A percentile compares a stretch with the other conserved stretches of the same genome.
Evolutionary conservation across 2,888 invertebrate genomes (phyloP).

Genomic region (Sepiola atlantica): DNA sequence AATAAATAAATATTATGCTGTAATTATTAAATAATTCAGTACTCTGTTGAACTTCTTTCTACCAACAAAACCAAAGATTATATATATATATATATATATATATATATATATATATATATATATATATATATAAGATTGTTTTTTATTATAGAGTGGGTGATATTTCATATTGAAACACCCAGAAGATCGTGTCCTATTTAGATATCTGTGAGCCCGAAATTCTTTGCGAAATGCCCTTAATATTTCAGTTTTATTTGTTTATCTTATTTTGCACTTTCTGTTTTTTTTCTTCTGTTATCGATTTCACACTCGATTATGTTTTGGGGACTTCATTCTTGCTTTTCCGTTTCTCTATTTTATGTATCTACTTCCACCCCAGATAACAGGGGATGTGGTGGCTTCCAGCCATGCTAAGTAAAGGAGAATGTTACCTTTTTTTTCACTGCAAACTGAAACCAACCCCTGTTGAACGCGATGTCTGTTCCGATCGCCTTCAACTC

Average conservation of each 20-base stretch:
- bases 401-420: neutral
- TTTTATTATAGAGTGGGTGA: neutral
- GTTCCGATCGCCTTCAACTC: neutral
- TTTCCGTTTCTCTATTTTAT: neutral
- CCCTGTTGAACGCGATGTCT: neutral
- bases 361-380: neutral
- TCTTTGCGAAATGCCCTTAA: neutral
- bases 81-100: neutral
- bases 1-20: no score
- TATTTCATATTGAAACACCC: neutral
- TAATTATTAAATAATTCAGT: no score
- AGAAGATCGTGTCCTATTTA: neutral
- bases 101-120: neutral
- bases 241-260: neutral
- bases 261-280: neutral
- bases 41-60: no score
- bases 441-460: neutral
- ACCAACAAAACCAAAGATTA: no score
- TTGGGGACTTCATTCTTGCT: neutral
- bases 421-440: neutral
- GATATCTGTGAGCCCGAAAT: neutral
- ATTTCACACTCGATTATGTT: neutral
- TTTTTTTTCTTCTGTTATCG: neutral
- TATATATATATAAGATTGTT: neutral
- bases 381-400: neutral